Evolutionary conservation across 2,797 vertebrate genomes (phyloP), one percentile per base, ranked within the genome.

Genomic region (Lepilemur septentrionalis): DNA sequence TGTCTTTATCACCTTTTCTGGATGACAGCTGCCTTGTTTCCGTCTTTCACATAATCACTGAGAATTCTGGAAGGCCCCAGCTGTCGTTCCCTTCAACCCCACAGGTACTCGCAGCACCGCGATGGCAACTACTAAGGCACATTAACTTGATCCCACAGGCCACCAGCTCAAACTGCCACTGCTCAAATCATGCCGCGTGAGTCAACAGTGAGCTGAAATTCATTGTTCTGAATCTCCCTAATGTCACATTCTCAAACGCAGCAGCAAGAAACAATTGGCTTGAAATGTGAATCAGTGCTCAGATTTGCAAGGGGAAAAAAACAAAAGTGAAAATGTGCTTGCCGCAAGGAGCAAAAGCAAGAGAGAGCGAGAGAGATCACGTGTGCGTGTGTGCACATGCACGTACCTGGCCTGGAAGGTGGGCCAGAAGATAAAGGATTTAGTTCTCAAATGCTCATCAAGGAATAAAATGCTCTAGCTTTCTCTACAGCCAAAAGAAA

Each of bases 131-230:
- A 95, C 93, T 61, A 25, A 94, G 91, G 87, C 95, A 95, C 93
- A 97, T 48, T 85, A 87, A 76, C n/a, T 50, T 57, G 52, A 73
- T 83, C 69, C 95, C 84, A 76, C 30, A 48, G 82, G 89, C 82
- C 89, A 91, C 80, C 57, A 59, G 50, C 83, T 38, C 35, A 78
- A 84, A 80, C 96, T 96, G 94, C 96, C 94, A 85, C 97, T 82
- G 87, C 89, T 98, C 97, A 97, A 67, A 95, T 90, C 97, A 97
- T 94, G 90, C 76, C 41, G 55, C 65, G 23, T 91, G 93, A 89
- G 82, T 97, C 97, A 97, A 97, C 97, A 97, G 94, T 96, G 97
- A 97, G 94, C 97, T 93, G 94, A 96, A 80, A 92, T 72, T 89
- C 0, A 4, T 78, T 65, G 82, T 59, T 81, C 75, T 87, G 72